A percentile compares a stretch with the other conserved stretches of the same genome.
Conservation (phyloP, 2,113 vertebrate genomes). For the Rhabdornis inornatus region DNA sequence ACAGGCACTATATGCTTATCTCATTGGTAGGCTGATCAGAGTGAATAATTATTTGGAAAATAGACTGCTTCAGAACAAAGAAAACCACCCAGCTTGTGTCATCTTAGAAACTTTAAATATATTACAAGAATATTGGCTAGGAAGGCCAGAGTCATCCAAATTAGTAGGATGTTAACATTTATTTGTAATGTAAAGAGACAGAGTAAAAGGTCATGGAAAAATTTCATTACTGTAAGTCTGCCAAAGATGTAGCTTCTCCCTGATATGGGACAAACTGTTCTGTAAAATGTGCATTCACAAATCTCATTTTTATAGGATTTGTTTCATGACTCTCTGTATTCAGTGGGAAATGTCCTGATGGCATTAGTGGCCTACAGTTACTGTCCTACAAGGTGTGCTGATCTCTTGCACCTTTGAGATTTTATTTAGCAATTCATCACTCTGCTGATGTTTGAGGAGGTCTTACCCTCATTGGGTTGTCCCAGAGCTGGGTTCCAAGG, state of each 20-base stretch:
- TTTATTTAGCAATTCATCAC: background rate
- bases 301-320: background rate
- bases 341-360: background rate
- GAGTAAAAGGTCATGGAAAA: conserved; percentile 41
- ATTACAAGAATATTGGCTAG: conserved; percentile 4
- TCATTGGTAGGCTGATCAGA: conserved; percentile 20
- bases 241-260: background rate
- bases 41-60: conserved; percentile 45
- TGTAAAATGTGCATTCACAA: background rate
- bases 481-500: background rate
- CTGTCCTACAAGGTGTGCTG: background rate
- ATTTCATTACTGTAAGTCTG: conserved; percentile 32
- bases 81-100: background rate
- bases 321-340: background rate
- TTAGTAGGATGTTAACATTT: conserved; percentile 42
- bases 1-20: background rate
- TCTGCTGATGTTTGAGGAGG: background rate
- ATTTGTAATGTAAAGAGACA: conserved; percentile 58
- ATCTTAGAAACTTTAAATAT: conserved; percentile 30
- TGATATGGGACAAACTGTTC: background rate
- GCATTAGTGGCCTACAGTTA: background rate
- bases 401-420: background rate
- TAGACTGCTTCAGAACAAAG: conserved; percentile 10
- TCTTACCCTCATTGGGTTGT: background rate
- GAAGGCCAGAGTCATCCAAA: conserved; percentile 48